Base-by-base conservation (phyloP, 2,888 invertebrate species). In the Diplolepis rosae region DNA sequence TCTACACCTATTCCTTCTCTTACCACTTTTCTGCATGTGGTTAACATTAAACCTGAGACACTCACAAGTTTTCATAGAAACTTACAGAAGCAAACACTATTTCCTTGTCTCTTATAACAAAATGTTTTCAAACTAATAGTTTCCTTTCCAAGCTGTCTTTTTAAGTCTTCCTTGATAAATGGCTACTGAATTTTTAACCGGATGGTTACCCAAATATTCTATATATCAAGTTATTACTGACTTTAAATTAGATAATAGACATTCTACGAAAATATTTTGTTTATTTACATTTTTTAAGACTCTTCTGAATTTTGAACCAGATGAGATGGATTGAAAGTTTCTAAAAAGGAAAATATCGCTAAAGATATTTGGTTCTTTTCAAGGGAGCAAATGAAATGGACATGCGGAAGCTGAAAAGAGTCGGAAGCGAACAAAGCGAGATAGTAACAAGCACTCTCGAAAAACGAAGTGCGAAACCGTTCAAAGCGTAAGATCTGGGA, bases 401-500 rank as follows among this genome's bases (percentile, higher is more conserved):
- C 15, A 32, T 18, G 11, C 61, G n/a, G 42, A 27, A 45, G 35
- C 15, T 27, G 66, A 54, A 52, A 39, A 70, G 72, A 71, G 65
- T 68, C 54, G 61, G 51, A 9, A 48, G 9, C 52, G 50, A 35
- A 13, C 39, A 42, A 65, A 66, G 71, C n/a, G 66, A 71, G 72
- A 73, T 67, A 73, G 68, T 68, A 56, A 22, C 74, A 77, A 73
- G 73, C 75, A 66, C 69, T 75, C 27, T 71, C 52, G 74, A 75
- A 77, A 77, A 79, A 74, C 79, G 70, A 73, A 75, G 77, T 75
- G 77, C 75, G 78, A 75, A 73, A 51, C 68, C 69, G 69, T 79
- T 73, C 79, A 82, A 81, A 81, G 73, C 69, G 61, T 69, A 56
- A 48, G 73, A 79, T 61, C 65, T 71, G 77, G 73, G 75, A n/a